A percentile compares a stretch with the other conserved stretches of the same genome.
phyloP scores from a whole-genome alignment of 2,888 invertebrate genomes.

The Rhingia campestris region DNA sequence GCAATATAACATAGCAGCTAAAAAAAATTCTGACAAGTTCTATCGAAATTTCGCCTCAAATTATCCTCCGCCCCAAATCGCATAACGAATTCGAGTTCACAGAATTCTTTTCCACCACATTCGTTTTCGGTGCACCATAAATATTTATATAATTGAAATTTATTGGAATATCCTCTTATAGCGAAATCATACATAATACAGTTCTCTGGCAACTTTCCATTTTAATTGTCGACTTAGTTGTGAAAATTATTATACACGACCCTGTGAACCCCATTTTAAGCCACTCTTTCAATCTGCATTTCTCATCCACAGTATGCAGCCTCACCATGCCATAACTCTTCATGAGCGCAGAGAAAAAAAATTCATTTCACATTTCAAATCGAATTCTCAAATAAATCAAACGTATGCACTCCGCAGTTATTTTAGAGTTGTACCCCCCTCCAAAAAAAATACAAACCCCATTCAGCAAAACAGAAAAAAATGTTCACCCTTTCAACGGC shows the following conservation, averaged over 20 bases:
- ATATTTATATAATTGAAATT: too few species aligned
- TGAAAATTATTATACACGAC: background rate
- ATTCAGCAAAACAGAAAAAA: background rate
- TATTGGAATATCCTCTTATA: background rate
- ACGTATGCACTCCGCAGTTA: constrained; percentile 59
- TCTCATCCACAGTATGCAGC: constrained; percentile 8
- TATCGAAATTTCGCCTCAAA: too few species aligned
- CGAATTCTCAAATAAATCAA: constrained; percentile 67
- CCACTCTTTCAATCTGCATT: constrained; percentile 28
- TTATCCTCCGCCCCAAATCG: too few species aligned
- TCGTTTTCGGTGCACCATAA: too few species aligned
- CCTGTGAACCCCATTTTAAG: constrained; percentile 3
- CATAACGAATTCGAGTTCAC: too few species aligned
- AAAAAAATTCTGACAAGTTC: too few species aligned
- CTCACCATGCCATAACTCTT: constrained; percentile 19
- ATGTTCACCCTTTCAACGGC: constrained; percentile 11
- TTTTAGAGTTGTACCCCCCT: background rate
- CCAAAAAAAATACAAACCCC: constrained; percentile 6
- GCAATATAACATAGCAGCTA: too few species aligned
- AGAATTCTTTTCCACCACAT: too few species aligned
- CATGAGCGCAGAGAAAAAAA: constrained; percentile 40
- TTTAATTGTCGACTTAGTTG: background rate
- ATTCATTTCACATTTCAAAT: constrained; percentile 66
- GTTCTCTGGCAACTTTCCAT: background rate
- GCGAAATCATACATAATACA: background rate